Base-by-base conservation (phyloP, 2,888 invertebrate genomes). In the Zaprionus obscuricornis region DNA sequence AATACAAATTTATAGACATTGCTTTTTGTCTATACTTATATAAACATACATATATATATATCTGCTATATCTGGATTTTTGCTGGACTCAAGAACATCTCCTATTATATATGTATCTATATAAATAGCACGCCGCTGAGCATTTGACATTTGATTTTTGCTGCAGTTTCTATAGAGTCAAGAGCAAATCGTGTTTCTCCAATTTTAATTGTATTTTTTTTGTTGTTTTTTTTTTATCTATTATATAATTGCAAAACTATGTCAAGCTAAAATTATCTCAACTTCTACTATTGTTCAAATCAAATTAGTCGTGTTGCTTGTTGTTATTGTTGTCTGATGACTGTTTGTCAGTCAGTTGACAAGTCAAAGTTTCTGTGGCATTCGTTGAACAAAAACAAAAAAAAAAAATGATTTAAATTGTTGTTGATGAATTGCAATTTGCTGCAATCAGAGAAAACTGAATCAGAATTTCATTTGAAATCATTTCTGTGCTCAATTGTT, bases 161-260 rank as follows among this genome's bases (percentile, higher is more conserved):
- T 14, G 16, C 47, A 14, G 29, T 52, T 64, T 57, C 24, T 43
- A 60, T 43, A 26, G 39, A 49, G 60, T 76, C 77, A 71, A 68
- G 72, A 64, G 57, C 71, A 74, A 77, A 69, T 84, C 74, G 77
- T 79, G 84, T 81, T 65, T 60, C 43, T 52, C 11, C 59, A 67
- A 74, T 76, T 78, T 66, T 55, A 74, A 74, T 72, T 83, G 62
- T 68, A 54, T 63, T 78, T n/a, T n/a, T n/a, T n/a, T n/a, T n/a
- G n/a, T n/a, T 31, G 36, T 13, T n/a, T n/a, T n/a, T n/a, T 31
- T 14, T 6, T 78, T 57, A 63, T 79, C 63, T 60, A 57, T 78
- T 72, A 54, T 56, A 51, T 69, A 83, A 79, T 66, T 79, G 69
- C 66, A 57, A 76, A 78, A 79, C 66, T 75, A 36, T 77, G 76